Conservation (phyloP, 2,888 invertebrate genomes). For the Phyllotreta striolata region DNA sequence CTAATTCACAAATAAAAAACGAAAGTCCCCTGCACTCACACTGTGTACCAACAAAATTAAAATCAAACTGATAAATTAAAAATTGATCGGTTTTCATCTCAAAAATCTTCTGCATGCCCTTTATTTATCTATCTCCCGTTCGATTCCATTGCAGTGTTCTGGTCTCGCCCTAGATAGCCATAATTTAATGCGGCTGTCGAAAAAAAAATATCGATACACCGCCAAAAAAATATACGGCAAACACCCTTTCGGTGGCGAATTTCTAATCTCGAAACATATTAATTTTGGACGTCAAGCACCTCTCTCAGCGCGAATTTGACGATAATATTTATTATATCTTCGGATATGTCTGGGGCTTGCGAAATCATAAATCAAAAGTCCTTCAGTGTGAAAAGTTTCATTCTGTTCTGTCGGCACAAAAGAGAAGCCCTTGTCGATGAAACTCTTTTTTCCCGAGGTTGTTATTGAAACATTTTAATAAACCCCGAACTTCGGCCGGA, state of each 20-base stretch:
- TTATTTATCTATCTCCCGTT: no score
- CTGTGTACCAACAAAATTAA: no score
- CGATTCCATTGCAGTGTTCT: no score
- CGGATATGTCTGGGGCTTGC: constrained; percentile 44
- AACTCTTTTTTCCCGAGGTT: constrained; percentile 20
- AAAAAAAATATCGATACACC: neutral
- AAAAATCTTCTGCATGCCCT: no score
- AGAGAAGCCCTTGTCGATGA: constrained; percentile 25
- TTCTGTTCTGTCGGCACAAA: constrained; percentile 25
- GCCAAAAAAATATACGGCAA: neutral
- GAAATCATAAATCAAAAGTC: constrained; percentile 50
- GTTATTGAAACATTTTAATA: constrained; percentile 34
- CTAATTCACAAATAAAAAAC: no score
- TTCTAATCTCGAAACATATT: constrained; percentile 18
- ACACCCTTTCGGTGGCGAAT: no score
- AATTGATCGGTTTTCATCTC: no score
- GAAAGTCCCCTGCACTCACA: no score
- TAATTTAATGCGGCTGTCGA: neutral
- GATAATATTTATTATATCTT: constrained; percentile 55
- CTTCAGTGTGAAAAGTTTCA: constrained; percentile 40
- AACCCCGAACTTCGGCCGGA: constrained; percentile 11
- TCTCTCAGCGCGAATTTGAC: constrained; percentile 20
- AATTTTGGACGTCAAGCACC: constrained; percentile 22
- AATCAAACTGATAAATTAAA: no score
- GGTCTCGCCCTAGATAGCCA: no score